A percentile compares a stretch with the other conserved stretches of the same genome.
Evolutionary conservation across 2,113 vertebrate species (phyloP).

Genomic region (Pygoscelis antarcticus): DNA sequence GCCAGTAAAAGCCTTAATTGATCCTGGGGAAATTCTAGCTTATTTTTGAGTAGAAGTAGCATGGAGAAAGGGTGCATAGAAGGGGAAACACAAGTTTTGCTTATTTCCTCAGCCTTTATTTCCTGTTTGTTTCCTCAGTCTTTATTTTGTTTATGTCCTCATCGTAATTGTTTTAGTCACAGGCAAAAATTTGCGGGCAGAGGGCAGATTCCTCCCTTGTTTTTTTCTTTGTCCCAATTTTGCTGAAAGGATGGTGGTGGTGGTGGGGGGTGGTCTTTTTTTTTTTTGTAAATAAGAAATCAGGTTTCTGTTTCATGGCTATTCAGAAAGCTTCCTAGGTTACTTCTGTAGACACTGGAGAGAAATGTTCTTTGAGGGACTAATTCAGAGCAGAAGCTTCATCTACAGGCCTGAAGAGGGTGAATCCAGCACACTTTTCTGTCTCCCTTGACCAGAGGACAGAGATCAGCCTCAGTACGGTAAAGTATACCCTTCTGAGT

Average conservation of each 20-base stretch:
- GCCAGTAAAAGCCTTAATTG: background rate
- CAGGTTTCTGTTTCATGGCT: background rate
- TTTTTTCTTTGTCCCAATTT: background rate
- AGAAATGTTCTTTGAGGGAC: background rate
- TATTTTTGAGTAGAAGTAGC: background rate
- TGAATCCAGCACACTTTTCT: background rate
- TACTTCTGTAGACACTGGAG: background rate
- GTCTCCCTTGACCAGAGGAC: background rate
- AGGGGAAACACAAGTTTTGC: background rate
- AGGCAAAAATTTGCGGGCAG: background rate
- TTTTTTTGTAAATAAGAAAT: background rate
- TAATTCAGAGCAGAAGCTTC: background rate
- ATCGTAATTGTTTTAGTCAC: background rate
- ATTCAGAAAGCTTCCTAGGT: background rate
- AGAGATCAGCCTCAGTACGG: too few relatives aligned
- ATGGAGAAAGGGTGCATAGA: background rate
- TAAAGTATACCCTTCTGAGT: background rate
- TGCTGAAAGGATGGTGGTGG: background rate
- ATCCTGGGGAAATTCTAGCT: background rate
- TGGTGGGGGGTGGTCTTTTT: background rate
- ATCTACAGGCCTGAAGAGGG: background rate
- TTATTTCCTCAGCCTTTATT: background rate
- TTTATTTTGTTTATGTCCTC: background rate
- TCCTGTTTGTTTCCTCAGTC: background rate
- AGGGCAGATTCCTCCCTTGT: background rate